Evolutionary conservation across 2,888 invertebrate genomes (phyloP), one percentile per base, ranked within the genome.

Genomic region (Xestia xanthographa): DNA sequence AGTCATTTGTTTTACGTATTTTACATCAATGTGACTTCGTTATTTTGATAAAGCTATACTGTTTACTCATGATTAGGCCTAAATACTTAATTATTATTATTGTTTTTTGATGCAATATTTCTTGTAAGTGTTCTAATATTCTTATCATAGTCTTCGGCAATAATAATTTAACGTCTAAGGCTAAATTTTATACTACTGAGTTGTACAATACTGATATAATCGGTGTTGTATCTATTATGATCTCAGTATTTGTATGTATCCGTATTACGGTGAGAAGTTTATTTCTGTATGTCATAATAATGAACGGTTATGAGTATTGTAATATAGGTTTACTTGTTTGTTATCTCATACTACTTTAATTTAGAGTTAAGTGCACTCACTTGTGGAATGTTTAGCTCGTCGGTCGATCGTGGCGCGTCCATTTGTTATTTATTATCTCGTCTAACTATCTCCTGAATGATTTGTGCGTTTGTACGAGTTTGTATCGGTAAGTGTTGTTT

Each of bases 221-320:
- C 91, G 85, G 92, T 88, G 77, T 86, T 87, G 83, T 88, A 81
- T 84, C 79, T 88, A 85, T 84, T 87, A 90, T 93, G 93, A 93
- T 93, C 93, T 93, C 93, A 93, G 87, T 86, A 86, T 89, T 87
- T 83, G 70, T 88, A 84, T 90, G 83, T 78, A 69, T 82, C 76
- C 84, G 80, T 85, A 79, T 80, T 84, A 79, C 77, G 78, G 80
- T 79, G 72, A 82, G 75, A 82, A 77, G 50, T 77, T 77, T 74
- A 77, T 82, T 72, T 86, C 72, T 82, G 67, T 83, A 71, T 80
- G 76, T 83, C 74, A 76, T 88, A 86, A 75, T 80, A 87, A 78
- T 82, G 63, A 81, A 62, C 75, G 74, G 69, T 80, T 68, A 76
- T 73, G 75, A 80, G 72, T 80, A 75, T 77, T 80, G 38, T 85